Evolutionary conservation across 2,797 vertebrate species (phyloP).

Genomic region (Myotis planiceps): DNA sequence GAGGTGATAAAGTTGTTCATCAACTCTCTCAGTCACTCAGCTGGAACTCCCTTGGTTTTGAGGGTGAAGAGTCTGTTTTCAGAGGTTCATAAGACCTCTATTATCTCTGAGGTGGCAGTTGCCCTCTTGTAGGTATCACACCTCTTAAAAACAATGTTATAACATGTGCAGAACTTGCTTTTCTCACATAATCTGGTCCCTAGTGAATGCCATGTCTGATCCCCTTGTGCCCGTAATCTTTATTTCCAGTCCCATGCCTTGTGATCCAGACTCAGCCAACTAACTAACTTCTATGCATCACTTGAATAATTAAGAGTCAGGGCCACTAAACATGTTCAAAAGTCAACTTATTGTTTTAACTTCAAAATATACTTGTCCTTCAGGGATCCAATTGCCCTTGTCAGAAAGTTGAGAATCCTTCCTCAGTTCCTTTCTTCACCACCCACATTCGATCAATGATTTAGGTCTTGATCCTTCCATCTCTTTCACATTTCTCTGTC

Average conservation of each 20-base stretch:
- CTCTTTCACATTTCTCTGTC: not conserved
- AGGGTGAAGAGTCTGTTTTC: not conserved
- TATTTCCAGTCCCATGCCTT: not conserved
- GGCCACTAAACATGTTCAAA: not conserved
- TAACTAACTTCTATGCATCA: not conserved
- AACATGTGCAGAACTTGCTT: not conserved
- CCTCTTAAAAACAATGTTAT: not conserved
- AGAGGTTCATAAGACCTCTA: not conserved
- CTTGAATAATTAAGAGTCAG: not conserved
- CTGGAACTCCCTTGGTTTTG: not conserved
- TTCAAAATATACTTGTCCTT: not conserved
- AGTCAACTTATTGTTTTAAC: not conserved
- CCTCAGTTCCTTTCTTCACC: not conserved
- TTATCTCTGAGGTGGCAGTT: not conserved
- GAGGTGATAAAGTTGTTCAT: slow-evolving; percentile 39
- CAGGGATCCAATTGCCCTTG: not conserved
- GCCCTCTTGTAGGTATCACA: not conserved
- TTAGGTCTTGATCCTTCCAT: not conserved
- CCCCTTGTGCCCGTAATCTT: not conserved
- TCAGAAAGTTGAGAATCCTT: not conserved
- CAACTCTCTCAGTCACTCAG: not conserved
- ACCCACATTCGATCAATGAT: not conserved
- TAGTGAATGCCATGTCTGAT: not conserved
- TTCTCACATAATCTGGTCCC: not conserved
- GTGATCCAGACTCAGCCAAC: not conserved